Base-by-base conservation (phyloP, 2,113 vertebrate species). In the Phyllostomus hastatus region DNA sequence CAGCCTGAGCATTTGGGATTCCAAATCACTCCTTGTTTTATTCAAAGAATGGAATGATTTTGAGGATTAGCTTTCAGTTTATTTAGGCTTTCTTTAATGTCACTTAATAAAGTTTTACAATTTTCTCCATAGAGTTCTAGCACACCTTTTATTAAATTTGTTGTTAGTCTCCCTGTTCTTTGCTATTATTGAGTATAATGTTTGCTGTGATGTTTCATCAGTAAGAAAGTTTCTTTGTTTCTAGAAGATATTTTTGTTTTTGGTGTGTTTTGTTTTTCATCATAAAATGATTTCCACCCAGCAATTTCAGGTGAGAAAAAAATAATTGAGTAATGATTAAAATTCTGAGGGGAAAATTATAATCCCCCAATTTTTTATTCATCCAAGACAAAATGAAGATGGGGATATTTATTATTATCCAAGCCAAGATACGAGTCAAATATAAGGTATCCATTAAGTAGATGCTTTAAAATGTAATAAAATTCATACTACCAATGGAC, bases 51-150 rank as follows among this genome's bases (percentile, higher is more conserved):
- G 35, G 5, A 70, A 38, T 8, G 11, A 76, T 50, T 69, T 75
- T 84, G 41, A 88, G 57, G 76, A 76, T 70, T 73, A 88, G 15
- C 28, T 95, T 88, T 90, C 12, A 93, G n/a, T 73, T 78, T 90
- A 73, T 79, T 54, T 73, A 57, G 28, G 10, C 7, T n/a, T 94
- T 75, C 84, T 46, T 80, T 90, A 78, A 78, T 83, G 38, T 14
- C 52, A 90, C 78, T 92, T 14, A 67, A 22, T 69, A 64, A 86
- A 73, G 41, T 73, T 82, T 86, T 76, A 33, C 73, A 61, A 48
- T 82, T 33, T 54, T 67, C 66, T 95, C 17, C 38, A 22, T 22
- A 22, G 28, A 41, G 10, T 94, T 93, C 50, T 85, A 54, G 31
- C n/a, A 17, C 7, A 43, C 12, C 4, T 96, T 88, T 92, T 70